A percentile compares a stretch with the other conserved stretches of the same genome.
Conservation (phyloP, 2,888 invertebrate genomes). For the Latheticus oryzae region DNA sequence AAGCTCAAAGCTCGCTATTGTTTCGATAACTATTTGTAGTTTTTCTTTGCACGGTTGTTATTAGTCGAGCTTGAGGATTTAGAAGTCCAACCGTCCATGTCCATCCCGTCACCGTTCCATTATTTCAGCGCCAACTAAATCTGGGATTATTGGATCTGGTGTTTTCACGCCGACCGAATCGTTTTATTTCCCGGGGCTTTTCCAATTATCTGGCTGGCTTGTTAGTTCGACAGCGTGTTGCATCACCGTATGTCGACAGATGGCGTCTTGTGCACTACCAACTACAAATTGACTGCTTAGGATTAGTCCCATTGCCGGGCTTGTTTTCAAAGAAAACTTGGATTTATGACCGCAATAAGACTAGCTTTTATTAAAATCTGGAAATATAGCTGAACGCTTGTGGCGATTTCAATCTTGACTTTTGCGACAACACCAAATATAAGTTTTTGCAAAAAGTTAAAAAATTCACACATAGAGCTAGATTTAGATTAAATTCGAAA, state of each 20-base stretch:
- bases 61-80: slow-evolving; percentile 20
- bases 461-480: too few species aligned
- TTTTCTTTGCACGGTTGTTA: slow-evolving; percentile 12
- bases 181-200: slow-evolving; percentile 62
- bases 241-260: slow-evolving; percentile 44
- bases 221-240: slow-evolving; percentile 51
- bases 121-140: slow-evolving; percentile 55
- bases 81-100: slow-evolving; percentile 23
- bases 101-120: slow-evolving; percentile 47
- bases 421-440: slow-evolving; percentile 28
- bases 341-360: slow-evolving; percentile 40
- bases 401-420: slow-evolving; percentile 33
- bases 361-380: slow-evolving; percentile 35
- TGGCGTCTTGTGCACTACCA: slow-evolving; percentile 46
- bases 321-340: slow-evolving; percentile 34
- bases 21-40: slow-evolving; percentile 6
- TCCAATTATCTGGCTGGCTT: slow-evolving; percentile 62
- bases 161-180: slow-evolving; percentile 59
- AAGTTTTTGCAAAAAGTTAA: neutral
- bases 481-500: neutral
- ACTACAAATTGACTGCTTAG: slow-evolving; percentile 46
- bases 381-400: slow-evolving; percentile 10
- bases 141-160: slow-evolving; percentile 61
- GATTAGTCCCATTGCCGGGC: slow-evolving; percentile 42
- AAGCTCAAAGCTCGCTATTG: slow-evolving; percentile 5